A percentile compares a stretch with the other conserved stretches of the same genome.
phyloP scores from a whole-genome alignment of 2,113 vertebrate species.

The Xenopus laevis region DNA sequence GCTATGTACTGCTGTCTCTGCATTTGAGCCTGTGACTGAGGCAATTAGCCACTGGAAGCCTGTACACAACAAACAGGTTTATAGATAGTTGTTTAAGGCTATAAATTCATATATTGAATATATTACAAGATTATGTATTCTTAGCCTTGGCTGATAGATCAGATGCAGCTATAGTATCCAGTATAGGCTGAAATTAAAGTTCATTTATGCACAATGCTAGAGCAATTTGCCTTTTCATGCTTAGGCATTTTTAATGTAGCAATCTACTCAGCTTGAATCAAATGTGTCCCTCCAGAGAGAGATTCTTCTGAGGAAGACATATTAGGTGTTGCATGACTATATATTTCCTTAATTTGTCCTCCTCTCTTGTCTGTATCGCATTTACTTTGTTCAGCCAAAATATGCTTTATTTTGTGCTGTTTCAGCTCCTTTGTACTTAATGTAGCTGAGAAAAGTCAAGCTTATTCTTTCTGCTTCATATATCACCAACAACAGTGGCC shows the following conservation, averaged over 20 bases:
- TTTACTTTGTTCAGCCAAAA: constrained; percentile 45
- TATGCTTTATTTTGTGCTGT: constrained; percentile 44
- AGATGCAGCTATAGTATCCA: not conserved
- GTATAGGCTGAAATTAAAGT: constrained; percentile 37
- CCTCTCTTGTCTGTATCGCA: constrained; percentile 38
- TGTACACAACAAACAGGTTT: no score
- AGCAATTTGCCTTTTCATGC: constrained; percentile 40
- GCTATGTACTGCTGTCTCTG: no score
- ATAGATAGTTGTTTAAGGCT: not conserved
- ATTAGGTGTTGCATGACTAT: constrained; percentile 45
- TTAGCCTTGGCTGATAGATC: not conserved
- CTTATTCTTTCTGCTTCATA: constrained; percentile 47
- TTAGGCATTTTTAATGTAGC: constrained; percentile 43
- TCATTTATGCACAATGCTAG: constrained; percentile 33
- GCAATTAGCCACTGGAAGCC: no score
- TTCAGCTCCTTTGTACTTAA: constrained; percentile 44
- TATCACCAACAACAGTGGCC: constrained; percentile 40
- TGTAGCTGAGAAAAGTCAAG: constrained; percentile 46
- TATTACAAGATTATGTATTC: not conserved
- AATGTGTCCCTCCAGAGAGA: constrained; percentile 44
- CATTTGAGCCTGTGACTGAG: no score
- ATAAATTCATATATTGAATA: not conserved
- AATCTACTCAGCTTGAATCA: constrained; percentile 40
- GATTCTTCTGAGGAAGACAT: constrained; percentile 43
- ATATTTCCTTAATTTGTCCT: constrained; percentile 46